A percentile compares a stretch with the other conserved stretches of the same genome.
These are phyloP conservation scores for Melitaea athalia DNA, from an alignment of 2,888 invertebrate species.

Conservation along the genomic window DNA sequence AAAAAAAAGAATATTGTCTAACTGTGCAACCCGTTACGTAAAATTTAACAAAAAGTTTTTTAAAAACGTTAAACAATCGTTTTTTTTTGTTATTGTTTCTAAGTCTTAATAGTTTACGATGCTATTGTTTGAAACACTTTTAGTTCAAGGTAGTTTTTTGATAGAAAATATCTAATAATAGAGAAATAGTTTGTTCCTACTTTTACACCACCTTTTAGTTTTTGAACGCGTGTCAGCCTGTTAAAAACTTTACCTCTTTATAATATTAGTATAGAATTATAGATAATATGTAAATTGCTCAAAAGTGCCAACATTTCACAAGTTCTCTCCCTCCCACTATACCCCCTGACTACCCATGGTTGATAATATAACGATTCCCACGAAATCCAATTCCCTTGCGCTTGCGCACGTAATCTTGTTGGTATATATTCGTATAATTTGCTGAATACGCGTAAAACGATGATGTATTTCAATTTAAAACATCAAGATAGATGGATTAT, in stretches of 20 bases:
- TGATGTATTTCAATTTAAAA: slow-evolving; percentile 6
- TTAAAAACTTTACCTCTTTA: too few relatives aligned
- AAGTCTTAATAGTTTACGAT: not conserved
- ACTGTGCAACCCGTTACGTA: slow-evolving; percentile 17
- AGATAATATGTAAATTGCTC: not conserved
- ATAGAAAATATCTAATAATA: too few relatives aligned
- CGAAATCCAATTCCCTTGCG: slow-evolving; percentile 24
- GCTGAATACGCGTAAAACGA: slow-evolving; percentile 24
- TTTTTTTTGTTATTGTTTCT: not conserved
- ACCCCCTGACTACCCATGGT: not conserved
- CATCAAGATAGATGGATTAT: not conserved
- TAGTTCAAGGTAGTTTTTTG: too few relatives aligned
- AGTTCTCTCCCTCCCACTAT: too few relatives aligned
- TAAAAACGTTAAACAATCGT: too few relatives aligned
- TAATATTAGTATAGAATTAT: too few relatives aligned
- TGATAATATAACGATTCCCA: slow-evolving; percentile 22
- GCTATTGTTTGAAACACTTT: not conserved
- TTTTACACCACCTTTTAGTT: not conserved
- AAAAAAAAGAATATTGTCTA: not conserved
- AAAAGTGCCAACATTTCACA: too few relatives aligned
- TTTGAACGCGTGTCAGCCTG: too few relatives aligned
- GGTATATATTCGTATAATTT: slow-evolving; percentile 8
- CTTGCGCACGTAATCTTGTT: slow-evolving; percentile 23
- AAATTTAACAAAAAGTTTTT: slow-evolving; percentile 4
- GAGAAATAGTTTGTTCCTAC: too few relatives aligned